Evolutionary conservation across 1,140 invertebrate genomes (phyloP), one percentile per base, ranked within the genome.

Genomic region (Tetragonula clypearis): DNA sequence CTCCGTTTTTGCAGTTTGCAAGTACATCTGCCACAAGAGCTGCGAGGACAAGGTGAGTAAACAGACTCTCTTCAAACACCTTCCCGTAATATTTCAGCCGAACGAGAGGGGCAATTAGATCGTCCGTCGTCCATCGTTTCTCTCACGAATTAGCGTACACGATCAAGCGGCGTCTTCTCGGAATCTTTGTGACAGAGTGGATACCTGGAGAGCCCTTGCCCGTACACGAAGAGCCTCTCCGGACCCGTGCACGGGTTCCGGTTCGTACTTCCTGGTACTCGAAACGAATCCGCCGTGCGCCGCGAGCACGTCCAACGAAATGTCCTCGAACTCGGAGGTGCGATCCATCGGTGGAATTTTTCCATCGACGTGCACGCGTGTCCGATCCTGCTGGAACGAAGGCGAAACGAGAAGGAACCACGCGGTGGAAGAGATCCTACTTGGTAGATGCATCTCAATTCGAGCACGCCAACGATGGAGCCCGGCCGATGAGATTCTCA

Each of bases 11-110:
- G 35, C 96, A 97, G 97, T 97, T 71, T 97, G 97, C 96, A 97
- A 97, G 95, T 97, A 97, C 95, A 96, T 97, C 89, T 97, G 97
- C 92, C 97, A 97, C 92, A 96, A 96, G 90, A 95, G 96, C 23
- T 97, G 97, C 95, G 97, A 97, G 93, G 96, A 96, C 89, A 97
- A 97, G 96, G 97, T 97, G 82, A 69, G 90, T 74, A 41, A 82
- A 41, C 11, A 60, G 17, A 30, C 26, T 11, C 15, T n/a, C 30
- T 8, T n/a, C 21, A 19, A 9, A 14, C 26, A 12, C 9, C 23
- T 14, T 56, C 26, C 19, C 41, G 9, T 30, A n/a, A 77, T 60
- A 55, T 65, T 87, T 81, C 73, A 73, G 53, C 26, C 65, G 77
- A 83, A 81, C 62, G 74, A 60, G 41, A 66, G 41, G 19, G 74